phyloP scores from a whole-genome alignment of 2,113 vertebrate genomes.

The Procavia capensis region DNA sequence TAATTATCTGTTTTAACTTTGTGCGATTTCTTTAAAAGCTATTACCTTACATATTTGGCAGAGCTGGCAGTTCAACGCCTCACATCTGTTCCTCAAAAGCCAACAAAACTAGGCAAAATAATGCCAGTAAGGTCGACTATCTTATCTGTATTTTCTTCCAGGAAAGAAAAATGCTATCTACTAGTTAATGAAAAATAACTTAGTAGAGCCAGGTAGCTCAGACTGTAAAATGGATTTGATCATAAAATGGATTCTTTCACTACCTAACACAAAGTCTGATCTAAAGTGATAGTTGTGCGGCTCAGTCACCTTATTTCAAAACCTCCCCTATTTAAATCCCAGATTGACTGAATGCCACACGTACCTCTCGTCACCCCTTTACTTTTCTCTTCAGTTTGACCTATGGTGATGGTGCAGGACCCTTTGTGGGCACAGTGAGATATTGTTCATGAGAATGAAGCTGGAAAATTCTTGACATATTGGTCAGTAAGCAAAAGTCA shows the following conservation, averaged over 20 bases:
- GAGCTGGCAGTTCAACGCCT: neutral
- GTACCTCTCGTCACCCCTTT: neutral
- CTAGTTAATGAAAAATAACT: constrained; percentile 40
- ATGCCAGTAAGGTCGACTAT: neutral
- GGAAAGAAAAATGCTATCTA: neutral
- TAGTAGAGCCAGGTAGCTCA: neutral
- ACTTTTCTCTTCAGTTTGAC: neutral
- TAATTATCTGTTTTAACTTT: neutral
- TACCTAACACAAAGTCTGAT: constrained; percentile 5
- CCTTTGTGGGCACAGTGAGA: neutral
- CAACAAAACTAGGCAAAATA: constrained; percentile 9
- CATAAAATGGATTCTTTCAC: constrained; percentile 30
- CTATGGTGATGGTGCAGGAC: no score
- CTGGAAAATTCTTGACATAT: neutral
- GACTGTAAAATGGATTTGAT: neutral
- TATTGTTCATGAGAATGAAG: neutral
- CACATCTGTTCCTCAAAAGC: constrained; percentile 41
- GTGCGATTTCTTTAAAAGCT: neutral
- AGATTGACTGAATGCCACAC: neutral
- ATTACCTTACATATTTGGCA: constrained; percentile 13
- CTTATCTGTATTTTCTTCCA: neutral
- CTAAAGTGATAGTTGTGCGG: neutral
- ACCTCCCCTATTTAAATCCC: neutral
- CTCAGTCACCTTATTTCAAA: neutral
- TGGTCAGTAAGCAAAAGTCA: neutral